phyloP scores from a whole-genome alignment of 2,113 vertebrate genomes.

The Cyanistes caeruleus region DNA sequence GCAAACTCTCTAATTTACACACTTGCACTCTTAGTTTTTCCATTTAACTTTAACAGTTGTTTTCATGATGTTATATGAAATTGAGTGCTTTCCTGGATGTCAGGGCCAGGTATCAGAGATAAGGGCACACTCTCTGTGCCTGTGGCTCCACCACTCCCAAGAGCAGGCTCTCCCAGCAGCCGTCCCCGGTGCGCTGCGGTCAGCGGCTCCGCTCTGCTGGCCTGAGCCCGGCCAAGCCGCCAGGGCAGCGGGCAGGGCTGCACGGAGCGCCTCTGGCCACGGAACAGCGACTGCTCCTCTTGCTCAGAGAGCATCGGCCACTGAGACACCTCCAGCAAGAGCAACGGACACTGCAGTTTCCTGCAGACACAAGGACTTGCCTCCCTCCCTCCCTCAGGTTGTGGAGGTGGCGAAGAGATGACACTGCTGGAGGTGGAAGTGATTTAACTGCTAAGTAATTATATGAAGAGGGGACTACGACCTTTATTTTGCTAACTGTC shows the following conservation, averaged over 20 bases:
- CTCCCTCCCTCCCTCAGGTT: neutral
- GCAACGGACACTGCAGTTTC: accelerated
- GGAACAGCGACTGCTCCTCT: accelerated
- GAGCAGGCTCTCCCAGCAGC: no score
- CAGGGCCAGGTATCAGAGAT: no score
- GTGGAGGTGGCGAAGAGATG: neutral
- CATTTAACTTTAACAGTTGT: no score
- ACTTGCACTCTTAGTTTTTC: no score
- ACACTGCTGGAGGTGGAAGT: neutral
- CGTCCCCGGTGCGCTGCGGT: no score
- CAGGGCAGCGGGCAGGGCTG: neutral
- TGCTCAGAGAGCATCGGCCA: neutral
- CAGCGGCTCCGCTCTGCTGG: no score
- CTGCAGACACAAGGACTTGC: neutral
- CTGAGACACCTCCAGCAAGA: accelerated
- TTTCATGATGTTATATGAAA: no score
- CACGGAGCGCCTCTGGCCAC: accelerated
- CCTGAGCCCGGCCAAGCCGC: no score
- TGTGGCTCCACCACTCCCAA: no score
- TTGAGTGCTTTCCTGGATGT: no score
- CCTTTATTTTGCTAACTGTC: slow-evolving; percentile 50
- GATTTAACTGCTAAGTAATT: slow-evolving; percentile 32
- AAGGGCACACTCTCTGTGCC: no score
- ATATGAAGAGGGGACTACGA: slow-evolving; percentile 2
- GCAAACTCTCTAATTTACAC: no score